Evolutionary conservation across 2,797 vertebrate genomes (phyloP).

Genomic region (Vipera ursinii): DNA sequence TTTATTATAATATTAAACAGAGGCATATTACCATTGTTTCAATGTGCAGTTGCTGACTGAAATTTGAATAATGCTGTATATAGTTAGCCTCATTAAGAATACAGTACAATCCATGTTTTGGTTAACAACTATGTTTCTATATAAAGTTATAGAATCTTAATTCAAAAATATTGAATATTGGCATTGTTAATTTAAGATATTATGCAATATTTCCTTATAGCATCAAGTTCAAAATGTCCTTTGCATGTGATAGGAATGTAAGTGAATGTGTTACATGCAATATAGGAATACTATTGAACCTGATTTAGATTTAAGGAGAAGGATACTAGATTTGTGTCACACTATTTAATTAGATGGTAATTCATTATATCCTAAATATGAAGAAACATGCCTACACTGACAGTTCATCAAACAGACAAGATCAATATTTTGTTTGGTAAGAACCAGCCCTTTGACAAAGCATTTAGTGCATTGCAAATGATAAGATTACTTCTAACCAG

Average conservation of each 20-base stretch:
- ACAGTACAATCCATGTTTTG: background rate
- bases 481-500: slow-evolving; percentile 9
- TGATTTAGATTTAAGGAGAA: background rate
- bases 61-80: background rate
- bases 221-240: background rate
- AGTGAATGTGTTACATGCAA: background rate
- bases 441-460: background rate
- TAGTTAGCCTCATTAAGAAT: background rate
- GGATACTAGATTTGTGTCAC: background rate
- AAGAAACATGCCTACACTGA: background rate
- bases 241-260: background rate
- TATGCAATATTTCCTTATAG: background rate
- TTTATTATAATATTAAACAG: background rate
- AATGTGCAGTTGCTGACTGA: background rate
- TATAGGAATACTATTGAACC: background rate
- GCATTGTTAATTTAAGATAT: background rate
- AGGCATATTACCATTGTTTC: background rate
- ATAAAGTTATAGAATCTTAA: background rate
- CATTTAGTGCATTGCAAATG: background rate
- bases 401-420: background rate
- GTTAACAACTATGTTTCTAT: background rate
- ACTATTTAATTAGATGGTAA: background rate
- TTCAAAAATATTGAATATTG: background rate
- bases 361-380: background rate
- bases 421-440: background rate